Evolutionary conservation across 2,888 invertebrate species (phyloP), one percentile per base, ranked within the genome.

Genomic region (Rotaria magnacalcarata): DNA sequence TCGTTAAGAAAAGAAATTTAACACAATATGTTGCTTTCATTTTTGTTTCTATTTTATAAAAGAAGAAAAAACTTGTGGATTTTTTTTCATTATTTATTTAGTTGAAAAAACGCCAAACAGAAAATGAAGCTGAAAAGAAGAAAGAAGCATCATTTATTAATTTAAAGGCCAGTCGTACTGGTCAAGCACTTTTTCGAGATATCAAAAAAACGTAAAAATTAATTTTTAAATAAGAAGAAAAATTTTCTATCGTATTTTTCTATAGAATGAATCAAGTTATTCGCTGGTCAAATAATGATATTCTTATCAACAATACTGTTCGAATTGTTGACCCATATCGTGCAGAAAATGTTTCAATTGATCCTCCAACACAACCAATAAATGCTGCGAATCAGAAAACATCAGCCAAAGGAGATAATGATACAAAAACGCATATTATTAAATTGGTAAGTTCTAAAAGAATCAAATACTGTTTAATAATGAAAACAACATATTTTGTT

Each of bases 271-370:
- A 47, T 80, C 47, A 80, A 47, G 80, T 80, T 43, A 47, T 80
- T 47, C 47, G 47, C 11, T 80, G 80, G 80, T 43, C 43, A n/a
- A 80, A 80, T 47, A 80, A 80, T 43, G 80, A 80, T 80, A 80
- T 80, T 80, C 24, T 80, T 43, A 47, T 80, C 14, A 80, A 80
- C n/a, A 80, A 80, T 80, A 67, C 67, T 41, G 80, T 80, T 43
- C 80, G 80, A 47, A 80, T 80, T 14, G 80, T 80, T 80, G 80
- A 80, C 5, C 80, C 80, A 80, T 80, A 80, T 80, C 47, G 47
- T n/a, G 47, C 80, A n/a, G 47, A 80, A 47, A 19, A 80, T 80
- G 47, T 67, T 0, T 67, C 67, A 0, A 67, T 67, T 34, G 67
- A 67, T 67, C 2, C 67, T 67, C 67, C 67, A 41, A 2, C 67